phyloP scores from a whole-genome alignment of 1,140 invertebrate species.

The Ceratitis capitata region DNA sequence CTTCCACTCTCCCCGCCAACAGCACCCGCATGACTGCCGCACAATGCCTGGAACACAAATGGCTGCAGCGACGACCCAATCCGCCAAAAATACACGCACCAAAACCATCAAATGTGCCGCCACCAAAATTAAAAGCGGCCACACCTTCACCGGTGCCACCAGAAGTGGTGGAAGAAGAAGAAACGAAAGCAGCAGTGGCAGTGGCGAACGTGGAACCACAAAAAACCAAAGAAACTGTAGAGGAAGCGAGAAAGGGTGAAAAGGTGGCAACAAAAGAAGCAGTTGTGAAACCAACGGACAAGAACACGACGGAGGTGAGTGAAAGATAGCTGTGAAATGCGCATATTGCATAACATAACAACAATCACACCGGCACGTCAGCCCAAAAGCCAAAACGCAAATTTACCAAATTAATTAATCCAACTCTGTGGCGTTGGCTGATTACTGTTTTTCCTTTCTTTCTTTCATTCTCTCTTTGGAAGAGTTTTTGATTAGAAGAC shows the following conservation, averaged over 20 bases:
- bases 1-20: slow-evolving; percentile 55
- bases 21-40: slow-evolving; percentile 79
- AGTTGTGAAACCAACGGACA: neutral
- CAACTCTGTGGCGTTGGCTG: neutral
- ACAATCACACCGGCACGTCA: too few relatives aligned
- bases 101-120: slow-evolving; percentile 52
- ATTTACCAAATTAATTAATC: slow-evolving; percentile 34
- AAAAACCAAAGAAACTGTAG: too few relatives aligned
- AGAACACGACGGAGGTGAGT: neutral
- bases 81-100: slow-evolving; percentile 55
- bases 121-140: slow-evolving; percentile 55
- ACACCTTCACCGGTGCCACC: slow-evolving; percentile 53
- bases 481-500: neutral
- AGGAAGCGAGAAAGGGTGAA: too few relatives aligned
- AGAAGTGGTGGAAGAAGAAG: slow-evolving; percentile 46
- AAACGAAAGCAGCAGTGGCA: slow-evolving; percentile 40
- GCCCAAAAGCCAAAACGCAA: neutral
- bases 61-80: slow-evolving; percentile 71
- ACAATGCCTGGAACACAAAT: slow-evolving; percentile 79
- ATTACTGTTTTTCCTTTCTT: neutral
- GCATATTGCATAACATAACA: too few relatives aligned
- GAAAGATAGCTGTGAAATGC: neutral
- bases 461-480: too few relatives aligned
- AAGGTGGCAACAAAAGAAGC: neutral
- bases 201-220: neutral